Percentiles rank a stretch among this genome's conserved stretches.
These are phyloP conservation scores for Erebia palarica DNA, from an alignment of 2,888 invertebrate species.

Conservation along the genomic window DNA sequence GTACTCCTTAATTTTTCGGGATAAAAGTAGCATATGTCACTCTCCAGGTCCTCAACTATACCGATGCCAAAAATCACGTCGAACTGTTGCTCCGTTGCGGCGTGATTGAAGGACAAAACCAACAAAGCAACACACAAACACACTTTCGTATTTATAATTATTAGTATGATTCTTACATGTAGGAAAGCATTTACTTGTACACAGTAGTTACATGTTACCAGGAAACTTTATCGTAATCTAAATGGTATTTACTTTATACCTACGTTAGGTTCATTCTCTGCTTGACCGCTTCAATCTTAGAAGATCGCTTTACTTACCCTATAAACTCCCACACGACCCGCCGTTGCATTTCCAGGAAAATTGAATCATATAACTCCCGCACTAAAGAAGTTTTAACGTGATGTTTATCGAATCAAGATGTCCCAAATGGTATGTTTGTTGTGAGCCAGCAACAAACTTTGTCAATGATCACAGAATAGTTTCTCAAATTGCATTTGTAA, in stretches of 20 bases:
- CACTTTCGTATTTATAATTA: too few species aligned
- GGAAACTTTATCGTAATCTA: background rate
- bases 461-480: constrained; percentile 4
- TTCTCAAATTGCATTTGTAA: constrained; percentile 8
- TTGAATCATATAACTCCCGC: constrained; percentile 14
- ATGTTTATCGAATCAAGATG: constrained; percentile 11
- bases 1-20: too few species aligned
- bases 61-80: too few species aligned
- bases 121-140: too few species aligned
- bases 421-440: background rate
- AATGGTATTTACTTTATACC: background rate
- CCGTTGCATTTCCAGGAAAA: constrained; percentile 21
- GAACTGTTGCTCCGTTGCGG: too few species aligned
- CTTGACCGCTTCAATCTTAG: constrained; percentile 18
- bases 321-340: constrained; percentile 6
- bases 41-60: too few species aligned
- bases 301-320: constrained; percentile 14
- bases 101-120: too few species aligned
- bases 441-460: background rate
- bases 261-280: constrained; percentile 4
- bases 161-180: too few species aligned
- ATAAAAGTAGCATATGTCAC: too few species aligned
- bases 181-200: too few species aligned
- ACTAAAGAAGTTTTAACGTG: constrained; percentile 16
- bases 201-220: too few species aligned